Conservation (phyloP, 2,888 invertebrate species). For the Cheilosia soror region DNA sequence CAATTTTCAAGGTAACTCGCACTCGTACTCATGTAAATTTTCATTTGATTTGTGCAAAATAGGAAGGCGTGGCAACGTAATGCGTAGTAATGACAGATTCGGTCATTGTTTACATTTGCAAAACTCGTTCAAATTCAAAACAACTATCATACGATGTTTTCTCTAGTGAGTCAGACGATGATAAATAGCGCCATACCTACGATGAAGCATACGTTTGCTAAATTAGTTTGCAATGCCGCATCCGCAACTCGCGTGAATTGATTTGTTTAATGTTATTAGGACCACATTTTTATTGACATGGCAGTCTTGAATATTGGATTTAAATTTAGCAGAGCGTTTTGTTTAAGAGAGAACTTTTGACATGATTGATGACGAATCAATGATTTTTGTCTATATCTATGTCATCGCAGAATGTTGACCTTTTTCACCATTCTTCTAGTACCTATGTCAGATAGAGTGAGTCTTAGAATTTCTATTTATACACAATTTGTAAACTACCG, state of each 20-base stretch:
- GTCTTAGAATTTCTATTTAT: neutral
- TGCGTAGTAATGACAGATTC: constrained; percentile 15
- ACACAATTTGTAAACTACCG: neutral
- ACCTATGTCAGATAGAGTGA: neutral
- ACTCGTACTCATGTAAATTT: neutral
- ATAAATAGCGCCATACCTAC: constrained; percentile 36
- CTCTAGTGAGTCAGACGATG: constrained; percentile 28
- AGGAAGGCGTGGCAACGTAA: constrained; percentile 43
- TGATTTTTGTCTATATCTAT: constrained; percentile 3
- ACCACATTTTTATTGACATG: neutral
- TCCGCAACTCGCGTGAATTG: too few relatives aligned
- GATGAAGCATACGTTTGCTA: neutral
- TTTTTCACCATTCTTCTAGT: neutral
- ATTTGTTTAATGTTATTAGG: too few relatives aligned
- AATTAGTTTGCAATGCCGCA: neutral
- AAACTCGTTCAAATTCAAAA: constrained; percentile 16
- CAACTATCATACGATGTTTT: constrained; percentile 52
- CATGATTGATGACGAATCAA: constrained; percentile 17
- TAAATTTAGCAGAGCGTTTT: constrained; percentile 13
- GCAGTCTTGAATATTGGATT: neutral
- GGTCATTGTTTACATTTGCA: neutral
- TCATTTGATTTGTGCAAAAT: constrained; percentile 24
- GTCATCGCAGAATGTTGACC: constrained; percentile 9
- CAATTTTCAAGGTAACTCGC: constrained; percentile 10
- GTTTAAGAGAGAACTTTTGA: neutral